Conservation (phyloP, 2,797 vertebrate genomes). For the Champsocephalus esox region DNA sequence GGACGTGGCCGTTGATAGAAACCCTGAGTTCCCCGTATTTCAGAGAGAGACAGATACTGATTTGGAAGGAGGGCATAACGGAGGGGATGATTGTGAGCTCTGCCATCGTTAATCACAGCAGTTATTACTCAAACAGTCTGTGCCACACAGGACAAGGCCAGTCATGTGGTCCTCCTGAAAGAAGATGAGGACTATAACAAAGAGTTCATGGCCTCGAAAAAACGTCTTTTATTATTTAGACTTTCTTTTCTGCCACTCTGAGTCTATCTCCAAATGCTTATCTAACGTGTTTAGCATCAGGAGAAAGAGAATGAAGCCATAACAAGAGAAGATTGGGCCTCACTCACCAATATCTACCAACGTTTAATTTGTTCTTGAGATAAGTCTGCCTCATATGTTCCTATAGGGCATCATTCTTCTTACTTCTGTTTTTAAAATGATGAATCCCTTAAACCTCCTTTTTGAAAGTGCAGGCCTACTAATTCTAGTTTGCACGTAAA, state of each 20-base stretch:
- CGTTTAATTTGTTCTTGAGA: too few relatives aligned
- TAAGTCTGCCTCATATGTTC: too few relatives aligned
- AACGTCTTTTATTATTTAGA: conserved; percentile 16
- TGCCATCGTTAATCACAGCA: conserved; percentile 68
- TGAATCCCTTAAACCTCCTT: too few relatives aligned
- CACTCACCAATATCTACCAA: too few relatives aligned
- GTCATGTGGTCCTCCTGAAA: conserved; percentile 43
- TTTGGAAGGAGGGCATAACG: conserved; percentile 38
- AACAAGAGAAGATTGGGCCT: background rate
- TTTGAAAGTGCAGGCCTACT: too few relatives aligned
- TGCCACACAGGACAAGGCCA: conserved; percentile 51
- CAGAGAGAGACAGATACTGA: conserved; percentile 56
- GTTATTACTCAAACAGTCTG: conserved; percentile 66
- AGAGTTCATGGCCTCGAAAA: conserved; percentile 39
- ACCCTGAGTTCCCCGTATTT: conserved; percentile 40
- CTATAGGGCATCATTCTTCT: too few relatives aligned
- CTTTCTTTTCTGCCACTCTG: conserved; percentile 5
- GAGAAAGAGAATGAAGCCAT: background rate
- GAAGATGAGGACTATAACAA: conserved; percentile 37
- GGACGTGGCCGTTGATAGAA: conserved; percentile 42
- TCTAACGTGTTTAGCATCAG: conserved; percentile 31
- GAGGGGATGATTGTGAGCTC: conserved; percentile 51
- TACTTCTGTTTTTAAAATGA: too few relatives aligned
- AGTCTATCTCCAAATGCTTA: conserved; percentile 8
- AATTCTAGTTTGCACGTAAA: too few relatives aligned